Conservation (phyloP, 2,113 vertebrate genomes). For the Hippotragus niger region DNA sequence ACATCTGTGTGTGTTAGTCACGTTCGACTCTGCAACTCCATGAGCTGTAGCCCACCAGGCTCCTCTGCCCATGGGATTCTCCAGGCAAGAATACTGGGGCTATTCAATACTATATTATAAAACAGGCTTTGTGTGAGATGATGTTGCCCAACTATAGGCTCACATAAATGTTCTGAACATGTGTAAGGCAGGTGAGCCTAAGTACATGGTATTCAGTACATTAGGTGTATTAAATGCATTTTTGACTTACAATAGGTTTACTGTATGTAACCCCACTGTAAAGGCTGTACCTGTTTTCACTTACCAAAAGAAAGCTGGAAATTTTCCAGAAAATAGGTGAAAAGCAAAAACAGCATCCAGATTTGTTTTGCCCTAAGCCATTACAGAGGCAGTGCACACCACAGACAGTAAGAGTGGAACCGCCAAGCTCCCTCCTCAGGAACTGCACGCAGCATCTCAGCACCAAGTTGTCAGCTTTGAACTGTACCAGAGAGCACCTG, state of each 20-base stretch:
- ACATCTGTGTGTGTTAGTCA: background rate
- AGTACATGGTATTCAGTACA: background rate
- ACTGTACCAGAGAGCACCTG: background rate
- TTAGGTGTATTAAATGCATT: background rate
- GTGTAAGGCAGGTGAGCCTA: background rate
- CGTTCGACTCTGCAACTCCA: background rate
- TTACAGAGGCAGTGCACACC: background rate
- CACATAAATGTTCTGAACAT: background rate
- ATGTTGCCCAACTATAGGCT: background rate
- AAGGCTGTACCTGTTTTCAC: background rate
- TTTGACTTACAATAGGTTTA: background rate
- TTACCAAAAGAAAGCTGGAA: background rate
- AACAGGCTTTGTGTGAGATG: background rate
- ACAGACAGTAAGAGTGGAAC: background rate
- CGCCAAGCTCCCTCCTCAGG: background rate
- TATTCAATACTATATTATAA: background rate
- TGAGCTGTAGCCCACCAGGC: background rate
- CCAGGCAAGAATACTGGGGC: background rate
- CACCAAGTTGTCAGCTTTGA: background rate
- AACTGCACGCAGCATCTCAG: background rate
- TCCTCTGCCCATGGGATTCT: background rate
- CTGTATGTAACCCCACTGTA: background rate
- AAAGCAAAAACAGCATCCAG: background rate
- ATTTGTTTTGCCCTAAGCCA: background rate
- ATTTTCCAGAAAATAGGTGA: background rate